Evolutionary conservation across 2,113 vertebrate genomes (phyloP).

Genomic region (Peromyscus leucopus): DNA sequence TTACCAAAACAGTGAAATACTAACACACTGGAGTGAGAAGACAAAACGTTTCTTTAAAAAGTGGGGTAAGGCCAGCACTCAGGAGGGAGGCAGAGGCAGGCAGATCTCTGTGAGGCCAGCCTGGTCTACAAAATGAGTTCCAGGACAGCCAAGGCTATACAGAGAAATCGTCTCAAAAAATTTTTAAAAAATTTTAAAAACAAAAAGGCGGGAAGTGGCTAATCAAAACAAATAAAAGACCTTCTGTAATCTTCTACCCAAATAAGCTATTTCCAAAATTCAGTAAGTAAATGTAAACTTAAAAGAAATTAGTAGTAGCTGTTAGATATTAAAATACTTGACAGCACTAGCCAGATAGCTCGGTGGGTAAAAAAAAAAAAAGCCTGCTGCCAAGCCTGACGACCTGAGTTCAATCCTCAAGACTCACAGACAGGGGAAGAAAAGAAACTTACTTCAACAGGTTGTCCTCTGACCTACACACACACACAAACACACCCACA

Average conservation of each 20-base stretch:
- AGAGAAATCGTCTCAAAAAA: no score
- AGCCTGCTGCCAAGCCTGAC: background rate
- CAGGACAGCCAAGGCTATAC: no score
- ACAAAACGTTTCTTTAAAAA: background rate
- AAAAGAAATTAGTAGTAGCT: background rate
- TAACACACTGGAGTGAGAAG: background rate
- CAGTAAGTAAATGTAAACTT: background rate
- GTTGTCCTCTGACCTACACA: background rate
- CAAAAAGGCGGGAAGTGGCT: background rate
- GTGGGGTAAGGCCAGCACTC: background rate
- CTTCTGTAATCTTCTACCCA: background rate
- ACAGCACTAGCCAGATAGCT: background rate
- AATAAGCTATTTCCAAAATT: slow-evolving; percentile 12
- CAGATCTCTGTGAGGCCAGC: no score
- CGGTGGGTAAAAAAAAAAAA: background rate
- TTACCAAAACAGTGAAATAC: background rate
- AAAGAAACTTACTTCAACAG: background rate
- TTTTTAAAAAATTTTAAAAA: no score
- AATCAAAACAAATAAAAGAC: slow-evolving; percentile 19
- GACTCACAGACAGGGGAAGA: background rate
- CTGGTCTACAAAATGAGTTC: no score
- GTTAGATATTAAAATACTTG: background rate
- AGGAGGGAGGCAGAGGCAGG: no score
- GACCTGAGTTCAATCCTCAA: background rate
- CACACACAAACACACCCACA: background rate